Conservation (phyloP, 2,113 vertebrate species). For the Suncus etruscus region DNA sequence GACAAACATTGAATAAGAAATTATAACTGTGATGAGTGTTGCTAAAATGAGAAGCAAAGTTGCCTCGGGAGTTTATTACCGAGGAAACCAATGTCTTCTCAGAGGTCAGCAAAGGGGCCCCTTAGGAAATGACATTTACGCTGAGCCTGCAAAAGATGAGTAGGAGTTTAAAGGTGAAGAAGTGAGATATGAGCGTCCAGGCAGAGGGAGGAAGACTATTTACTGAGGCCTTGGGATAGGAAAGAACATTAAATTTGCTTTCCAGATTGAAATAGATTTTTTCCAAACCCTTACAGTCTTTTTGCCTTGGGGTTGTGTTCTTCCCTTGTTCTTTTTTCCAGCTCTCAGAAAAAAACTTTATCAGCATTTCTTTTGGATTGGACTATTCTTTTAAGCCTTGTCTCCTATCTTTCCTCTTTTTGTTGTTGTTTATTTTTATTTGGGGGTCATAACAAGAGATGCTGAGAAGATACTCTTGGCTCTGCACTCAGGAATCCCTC, state of each 20-base stretch:
- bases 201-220: neutral
- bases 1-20: neutral
- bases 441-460: too few species aligned
- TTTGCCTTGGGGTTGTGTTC: neutral
- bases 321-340: neutral
- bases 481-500: too few species aligned
- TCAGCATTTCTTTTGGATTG: neutral
- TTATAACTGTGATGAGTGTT: neutral
- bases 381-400: slow-evolving; percentile 1
- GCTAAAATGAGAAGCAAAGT: neutral
- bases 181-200: neutral
- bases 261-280: neutral
- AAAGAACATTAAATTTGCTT: neutral
- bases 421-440: too few species aligned
- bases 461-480: too few species aligned
- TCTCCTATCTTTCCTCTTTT: neutral
- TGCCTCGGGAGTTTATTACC: neutral
- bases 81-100: neutral
- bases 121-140: neutral
- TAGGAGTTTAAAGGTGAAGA: neutral
- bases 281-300: neutral
- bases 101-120: neutral
- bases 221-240: too few species aligned
- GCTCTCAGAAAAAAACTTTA: neutral
- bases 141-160: neutral